Conservation (phyloP, 1,140 invertebrate species). For the Venustaconcha ellipsiformis region DNA sequence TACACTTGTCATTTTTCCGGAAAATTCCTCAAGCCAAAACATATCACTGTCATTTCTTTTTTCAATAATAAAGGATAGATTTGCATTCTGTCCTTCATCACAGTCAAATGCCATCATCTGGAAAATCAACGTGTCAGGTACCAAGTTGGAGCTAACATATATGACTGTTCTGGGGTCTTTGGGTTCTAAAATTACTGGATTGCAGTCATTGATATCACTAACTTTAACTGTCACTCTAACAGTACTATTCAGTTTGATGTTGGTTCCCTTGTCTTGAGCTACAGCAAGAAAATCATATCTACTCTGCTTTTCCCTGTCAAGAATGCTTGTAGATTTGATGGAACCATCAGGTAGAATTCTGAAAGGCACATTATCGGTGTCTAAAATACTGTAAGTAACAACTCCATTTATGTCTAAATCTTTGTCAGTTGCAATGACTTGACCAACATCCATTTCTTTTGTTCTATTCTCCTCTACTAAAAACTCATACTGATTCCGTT, state of each 20-base stretch:
- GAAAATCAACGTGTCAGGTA: conserved; percentile 79
- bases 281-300: conserved; percentile 21
- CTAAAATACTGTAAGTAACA: conserved; percentile 84
- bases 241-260: conserved; percentile 10
- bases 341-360: conserved; percentile 89
- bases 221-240: conserved; percentile 25
- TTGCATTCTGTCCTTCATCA: conserved; percentile 73
- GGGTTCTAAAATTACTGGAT: conserved; percentile 45
- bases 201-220: conserved; percentile 32
- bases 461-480: conserved; percentile 43
- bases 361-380: conserved; percentile 73
- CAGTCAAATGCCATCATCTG: conserved; percentile 61
- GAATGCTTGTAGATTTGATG: conserved; percentile 74
- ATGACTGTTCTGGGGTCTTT: conserved; percentile 75
- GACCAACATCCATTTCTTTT: conserved; percentile 84
- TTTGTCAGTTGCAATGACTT: conserved; percentile 85
- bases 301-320: conserved; percentile 18
- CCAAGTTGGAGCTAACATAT: conserved; percentile 87
- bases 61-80: conserved; percentile 78
- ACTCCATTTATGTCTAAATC: conserved; percentile 79
- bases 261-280: conserved; percentile 25
- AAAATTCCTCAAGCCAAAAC: conserved; percentile 8
- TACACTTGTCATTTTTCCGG: too few relatives aligned
- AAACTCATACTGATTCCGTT: conserved; percentile 66
- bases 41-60: conserved; percentile 70